Percentiles rank a stretch among this genome's conserved stretches.
These are phyloP conservation scores for Dipodomys spectabilis DNA, from an alignment of 2,113 vertebrate genomes.

Conservation along the genomic window DNA sequence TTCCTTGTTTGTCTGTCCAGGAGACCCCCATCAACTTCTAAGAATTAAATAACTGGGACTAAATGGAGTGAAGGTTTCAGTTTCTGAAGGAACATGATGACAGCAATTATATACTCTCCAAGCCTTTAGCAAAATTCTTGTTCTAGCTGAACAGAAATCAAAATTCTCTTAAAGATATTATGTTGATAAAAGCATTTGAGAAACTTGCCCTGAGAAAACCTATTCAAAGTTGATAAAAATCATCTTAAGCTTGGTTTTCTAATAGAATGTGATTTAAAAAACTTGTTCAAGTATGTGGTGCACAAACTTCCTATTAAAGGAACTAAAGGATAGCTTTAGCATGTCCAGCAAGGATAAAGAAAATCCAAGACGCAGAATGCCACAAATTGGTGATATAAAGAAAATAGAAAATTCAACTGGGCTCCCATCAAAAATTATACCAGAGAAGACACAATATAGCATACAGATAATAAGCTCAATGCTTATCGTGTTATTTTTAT, in stretches of 20 bases:
- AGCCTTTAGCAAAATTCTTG: background rate
- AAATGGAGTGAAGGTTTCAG: background rate
- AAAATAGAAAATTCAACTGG: background rate
- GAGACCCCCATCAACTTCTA: background rate
- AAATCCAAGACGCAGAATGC: background rate
- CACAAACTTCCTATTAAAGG: background rate
- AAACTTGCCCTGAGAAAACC: background rate
- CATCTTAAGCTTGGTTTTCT: background rate
- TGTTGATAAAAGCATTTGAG: background rate
- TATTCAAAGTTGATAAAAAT: slow-evolving; percentile 5
- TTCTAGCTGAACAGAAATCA: background rate
- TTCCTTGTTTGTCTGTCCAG: background rate
- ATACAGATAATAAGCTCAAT: background rate
- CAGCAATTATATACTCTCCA: background rate
- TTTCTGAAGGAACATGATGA: background rate
- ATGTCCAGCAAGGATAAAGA: background rate
- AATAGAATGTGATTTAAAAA: background rate
- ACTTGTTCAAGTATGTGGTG: background rate
- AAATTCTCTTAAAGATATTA: background rate
- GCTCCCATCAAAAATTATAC: background rate
- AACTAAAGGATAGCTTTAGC: background rate
- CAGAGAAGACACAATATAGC: background rate
- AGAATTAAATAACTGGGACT: background rate
- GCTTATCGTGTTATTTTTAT: background rate
- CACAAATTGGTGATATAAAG: no score